Conservation (phyloP, 2,113 vertebrate genomes). For the Sylvicapra grimmia region DNA sequence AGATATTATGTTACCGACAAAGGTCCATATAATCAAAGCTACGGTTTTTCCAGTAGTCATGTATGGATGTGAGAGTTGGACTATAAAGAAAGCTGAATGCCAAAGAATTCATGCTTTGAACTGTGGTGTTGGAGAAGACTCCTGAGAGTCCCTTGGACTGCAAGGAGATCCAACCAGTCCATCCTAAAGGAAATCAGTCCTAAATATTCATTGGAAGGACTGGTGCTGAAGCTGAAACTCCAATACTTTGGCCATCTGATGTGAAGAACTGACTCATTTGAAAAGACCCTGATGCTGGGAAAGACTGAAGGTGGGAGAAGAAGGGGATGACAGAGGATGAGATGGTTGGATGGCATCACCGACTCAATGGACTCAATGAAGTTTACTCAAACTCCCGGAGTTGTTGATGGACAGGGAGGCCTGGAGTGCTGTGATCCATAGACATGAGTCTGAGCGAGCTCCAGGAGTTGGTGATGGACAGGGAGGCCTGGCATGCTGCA, state of each 20-base stretch:
- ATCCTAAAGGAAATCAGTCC: background rate
- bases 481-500: background rate
- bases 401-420: no score
- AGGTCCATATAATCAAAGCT: background rate
- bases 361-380: background rate
- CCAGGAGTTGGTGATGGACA: background rate
- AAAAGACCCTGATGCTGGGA: background rate
- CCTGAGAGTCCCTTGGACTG: background rate
- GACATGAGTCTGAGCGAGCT: no score
- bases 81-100: background rate
- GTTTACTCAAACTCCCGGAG: no score
- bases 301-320: background rate
- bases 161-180: background rate
- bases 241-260: background rate
- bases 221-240: background rate
- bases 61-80: background rate
- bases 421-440: no score
- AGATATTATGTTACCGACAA: accelerated
- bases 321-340: background rate
- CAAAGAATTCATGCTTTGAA: background rate
- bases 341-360: background rate
- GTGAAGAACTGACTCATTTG: background rate
- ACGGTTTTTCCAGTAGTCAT: background rate
- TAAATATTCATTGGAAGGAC: background rate
- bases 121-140: background rate